Conservation (phyloP, 2,888 invertebrate genomes). For the Stomorhina lunata region DNA sequence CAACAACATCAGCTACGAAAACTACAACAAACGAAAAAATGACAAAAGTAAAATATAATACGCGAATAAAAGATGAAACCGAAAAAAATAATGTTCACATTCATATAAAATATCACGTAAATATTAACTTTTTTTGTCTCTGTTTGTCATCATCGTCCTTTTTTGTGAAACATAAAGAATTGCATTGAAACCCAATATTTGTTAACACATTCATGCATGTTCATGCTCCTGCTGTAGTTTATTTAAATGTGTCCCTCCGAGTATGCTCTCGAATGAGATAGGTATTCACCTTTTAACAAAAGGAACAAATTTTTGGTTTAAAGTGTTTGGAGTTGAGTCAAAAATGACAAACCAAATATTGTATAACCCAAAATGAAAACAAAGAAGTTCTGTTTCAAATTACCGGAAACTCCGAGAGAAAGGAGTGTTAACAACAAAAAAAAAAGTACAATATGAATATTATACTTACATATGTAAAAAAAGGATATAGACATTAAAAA, state of each 20-base stretch:
- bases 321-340: background rate
- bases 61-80: conserved; percentile 30
- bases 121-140: conserved; percentile 3
- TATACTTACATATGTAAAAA: background rate
- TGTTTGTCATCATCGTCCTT: conserved; percentile 3
- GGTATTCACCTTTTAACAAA: conserved; percentile 32
- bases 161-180: conserved; percentile 2
- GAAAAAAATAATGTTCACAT: background rate
- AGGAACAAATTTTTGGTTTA: conserved; percentile 25
- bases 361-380: background rate
- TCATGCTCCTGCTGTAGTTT: background rate
- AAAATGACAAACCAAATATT: conserved; percentile 31
- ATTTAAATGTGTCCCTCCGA: too few species aligned
- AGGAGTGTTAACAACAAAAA: background rate
- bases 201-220: background rate
- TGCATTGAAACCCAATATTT: conserved; percentile 31
- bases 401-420: background rate
- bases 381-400: conserved; percentile 16
- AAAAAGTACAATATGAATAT: background rate
- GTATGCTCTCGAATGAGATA: background rate
- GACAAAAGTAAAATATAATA: background rate
- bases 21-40: background rate
- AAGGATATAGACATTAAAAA: background rate
- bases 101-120: conserved; percentile 48
- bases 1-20: too few species aligned